Base-by-base conservation (phyloP, 2,113 vertebrate species). In the Mustela nigripes region DNA sequence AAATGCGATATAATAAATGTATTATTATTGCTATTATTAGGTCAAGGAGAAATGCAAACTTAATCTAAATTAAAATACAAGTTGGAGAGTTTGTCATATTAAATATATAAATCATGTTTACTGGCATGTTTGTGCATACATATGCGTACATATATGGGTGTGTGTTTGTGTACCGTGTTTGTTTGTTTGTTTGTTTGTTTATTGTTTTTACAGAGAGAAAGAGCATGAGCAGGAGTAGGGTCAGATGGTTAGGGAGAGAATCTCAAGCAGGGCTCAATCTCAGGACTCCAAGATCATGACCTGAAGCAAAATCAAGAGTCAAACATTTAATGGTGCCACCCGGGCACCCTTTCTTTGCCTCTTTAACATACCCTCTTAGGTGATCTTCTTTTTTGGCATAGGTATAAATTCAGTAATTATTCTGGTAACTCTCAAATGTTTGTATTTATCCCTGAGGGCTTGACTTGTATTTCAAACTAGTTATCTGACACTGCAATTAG, bases 31-130 rank as follows among this genome's bases (percentile, higher is more conserved):
- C 81, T 74, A 63, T 60, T 86, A 39, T 67, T 74, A 42, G 28
- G 81, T 65, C 50, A 93, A 97, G 50, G 33, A 56, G 22, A 95
- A 96, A 74, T 82, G 81, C 69, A 90, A 65, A 67, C 80, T 82
- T 92, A 56, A 48, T 94, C 16, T 39, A 94, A 85, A 62, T 79
- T 73, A 84, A 73, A 81, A 19, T 67, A 48, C 28, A 89, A 82
- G 48, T 86, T 71, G 28, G 50, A 69, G 39, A 91, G 7, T 65
- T 69, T 45, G 53, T 60, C 18, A 62, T 81, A 69, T 92, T 78
- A 76, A 89, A 65, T 80, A n/a, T 31, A 74, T 94, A 91, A 83
- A 62, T 84, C 14, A 16, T 94, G 71, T 71, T 83, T 50, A 69
- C 28, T 63, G 36, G 28, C 1, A 1, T 39, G 22, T 90, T 6